Base-by-base conservation (phyloP, 2,888 invertebrate species). In the Pogonocherus hispidulus region DNA sequence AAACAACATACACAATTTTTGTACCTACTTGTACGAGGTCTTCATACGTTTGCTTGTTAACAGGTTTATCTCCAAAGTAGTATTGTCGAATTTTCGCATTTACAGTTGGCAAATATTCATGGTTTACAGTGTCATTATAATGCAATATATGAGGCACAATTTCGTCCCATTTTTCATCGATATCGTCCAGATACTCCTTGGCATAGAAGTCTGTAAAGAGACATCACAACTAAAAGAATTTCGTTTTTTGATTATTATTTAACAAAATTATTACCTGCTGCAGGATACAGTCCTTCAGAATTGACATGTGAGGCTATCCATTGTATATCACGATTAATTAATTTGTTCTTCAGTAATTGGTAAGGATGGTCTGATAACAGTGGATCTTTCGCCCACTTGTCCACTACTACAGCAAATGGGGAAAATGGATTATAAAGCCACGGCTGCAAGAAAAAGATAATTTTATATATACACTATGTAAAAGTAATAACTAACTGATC, bases 281-380 rank as follows among this genome's bases (percentile, higher is more conserved):
- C 91, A 23, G 93, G 93, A 77, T 91, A 93, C 16, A 93, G 86
- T 64, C 94, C 94, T 83, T 94, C 94, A 60, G 92, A 90, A 19
- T 89, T 88, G 0, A 91, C 90, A 55, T 91, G 88, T 1, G 91
- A 90, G 1, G 90, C 87, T 64, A 94, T 87, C 87, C 93, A 91
- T 0, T 94, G 94, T 4, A 92, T 77, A 69, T 91, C 88, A n/a
- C 89, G 63, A n/a, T n/a, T n/a, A 76, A 91, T 89, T 60, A 69
- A 84, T 0, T 91, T 91, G 6, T 87, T 86, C 67, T 83, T 87
- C 0, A 94, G 87, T 0, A 92, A 87, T 32, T 88, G 86, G 73
- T 87, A 88, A 0, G 94, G 94, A 66, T 91, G 87, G 67, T 91
- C 88, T 0, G 88, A 87, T 5, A 95, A 84, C 83, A 94, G 92